Conservation (phyloP, 2,888 invertebrate species). For the Onchidella celtica region DNA sequence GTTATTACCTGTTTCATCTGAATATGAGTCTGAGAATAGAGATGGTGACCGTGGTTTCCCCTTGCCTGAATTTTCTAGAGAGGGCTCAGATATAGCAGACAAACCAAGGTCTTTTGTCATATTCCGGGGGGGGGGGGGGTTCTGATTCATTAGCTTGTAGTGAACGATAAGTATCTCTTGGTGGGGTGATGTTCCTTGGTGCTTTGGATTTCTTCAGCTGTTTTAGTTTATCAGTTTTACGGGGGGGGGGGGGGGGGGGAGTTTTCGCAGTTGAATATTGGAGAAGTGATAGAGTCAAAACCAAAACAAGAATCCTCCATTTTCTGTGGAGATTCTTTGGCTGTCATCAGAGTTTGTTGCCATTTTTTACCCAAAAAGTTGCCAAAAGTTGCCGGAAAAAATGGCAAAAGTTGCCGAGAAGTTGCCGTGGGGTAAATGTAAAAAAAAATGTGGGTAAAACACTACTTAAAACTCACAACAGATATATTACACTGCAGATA, state of each 20-base stretch:
- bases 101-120: background rate
- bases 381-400: too few species aligned
- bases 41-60: slow-evolving; percentile 10
- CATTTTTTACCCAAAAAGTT: too few species aligned
- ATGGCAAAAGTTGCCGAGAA: too few species aligned
- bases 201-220: background rate
- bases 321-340: background rate
- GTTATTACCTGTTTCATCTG: slow-evolving; percentile 37
- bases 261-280: too few species aligned
- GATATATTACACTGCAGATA: too few species aligned
- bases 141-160: background rate
- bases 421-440: too few species aligned
- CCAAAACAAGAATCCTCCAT: slow-evolving; percentile 36
- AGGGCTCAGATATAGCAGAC: slow-evolving; percentile 22
- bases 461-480: too few species aligned
- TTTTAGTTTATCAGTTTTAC: too few species aligned
- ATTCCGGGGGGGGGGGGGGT: background rate
- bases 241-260: slow-evolving; percentile 12
- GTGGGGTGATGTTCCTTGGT: background rate
- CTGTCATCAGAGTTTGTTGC: too few species aligned
- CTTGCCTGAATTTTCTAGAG: slow-evolving; percentile 12
- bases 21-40: slow-evolving; percentile 33
- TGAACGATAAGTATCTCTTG: slow-evolving; percentile 20
- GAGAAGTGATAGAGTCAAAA: slow-evolving; percentile 14
- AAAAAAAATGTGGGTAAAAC: too few species aligned